A percentile compares a stretch with the other conserved stretches of the same genome.
These are phyloP conservation scores for Chelonoidis abingdonii DNA, from an alignment of 2,113 vertebrate genomes.

Conservation along the genomic window DNA sequence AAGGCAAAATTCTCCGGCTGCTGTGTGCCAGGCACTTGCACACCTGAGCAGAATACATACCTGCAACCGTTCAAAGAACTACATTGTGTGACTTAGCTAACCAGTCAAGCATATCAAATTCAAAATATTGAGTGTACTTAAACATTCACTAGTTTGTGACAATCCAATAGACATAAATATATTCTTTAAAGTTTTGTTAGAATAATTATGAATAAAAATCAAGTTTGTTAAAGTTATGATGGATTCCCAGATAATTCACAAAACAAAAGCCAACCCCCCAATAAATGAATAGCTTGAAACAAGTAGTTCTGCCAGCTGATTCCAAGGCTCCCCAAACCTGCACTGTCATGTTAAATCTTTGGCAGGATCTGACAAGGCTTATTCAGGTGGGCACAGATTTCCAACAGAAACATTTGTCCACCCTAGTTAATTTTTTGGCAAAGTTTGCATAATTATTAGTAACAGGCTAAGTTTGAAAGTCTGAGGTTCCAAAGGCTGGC, in stretches of 20 bases:
- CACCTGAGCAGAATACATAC: no score
- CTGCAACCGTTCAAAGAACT: no score
- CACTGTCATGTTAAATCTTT: not conserved
- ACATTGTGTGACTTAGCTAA: not conserved
- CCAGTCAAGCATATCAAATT: not conserved
- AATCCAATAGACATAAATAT: not conserved
- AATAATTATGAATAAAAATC: not conserved
- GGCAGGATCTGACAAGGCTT: not conserved
- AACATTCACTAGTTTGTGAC: not conserved
- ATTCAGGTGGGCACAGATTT: not conserved
- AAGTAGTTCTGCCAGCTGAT: slow-evolving; percentile 4
- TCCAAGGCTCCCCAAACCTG: not conserved
- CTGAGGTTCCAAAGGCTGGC: not conserved
- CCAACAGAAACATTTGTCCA: not conserved
- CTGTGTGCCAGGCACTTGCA: no score
- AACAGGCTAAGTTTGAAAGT: not conserved
- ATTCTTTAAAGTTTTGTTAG: not conserved
- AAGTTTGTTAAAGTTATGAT: not conserved
- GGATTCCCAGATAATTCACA: not conserved
- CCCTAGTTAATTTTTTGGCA: not conserved
- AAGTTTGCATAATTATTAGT: not conserved
- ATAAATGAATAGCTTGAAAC: not conserved
- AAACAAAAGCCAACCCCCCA: not conserved
- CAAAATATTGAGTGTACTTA: not conserved
- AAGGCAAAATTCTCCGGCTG: no score